Conservation (phyloP, 2,113 vertebrate genomes). For the Genyomyrus donnyi region DNA sequence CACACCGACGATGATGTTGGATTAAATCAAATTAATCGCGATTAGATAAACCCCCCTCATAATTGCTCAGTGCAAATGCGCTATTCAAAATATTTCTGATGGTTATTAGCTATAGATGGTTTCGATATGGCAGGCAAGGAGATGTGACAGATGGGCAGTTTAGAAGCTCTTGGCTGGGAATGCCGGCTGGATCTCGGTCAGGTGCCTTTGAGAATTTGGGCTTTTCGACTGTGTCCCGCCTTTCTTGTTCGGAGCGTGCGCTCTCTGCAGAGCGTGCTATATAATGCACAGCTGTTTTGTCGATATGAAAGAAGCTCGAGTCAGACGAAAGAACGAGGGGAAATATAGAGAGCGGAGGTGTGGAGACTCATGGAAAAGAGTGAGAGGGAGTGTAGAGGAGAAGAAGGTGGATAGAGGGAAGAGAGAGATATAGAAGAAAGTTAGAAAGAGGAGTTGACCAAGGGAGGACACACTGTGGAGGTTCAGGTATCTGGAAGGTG, state of each 20-base stretch:
- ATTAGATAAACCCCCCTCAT: neutral
- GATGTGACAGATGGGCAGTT: conserved; percentile 5
- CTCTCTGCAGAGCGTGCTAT: neutral
- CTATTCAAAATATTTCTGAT: conserved; percentile 12
- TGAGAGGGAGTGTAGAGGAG: neutral
- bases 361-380: conserved; percentile 8
- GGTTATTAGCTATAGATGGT: neutral
- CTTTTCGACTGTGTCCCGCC: neutral
- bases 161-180: neutral
- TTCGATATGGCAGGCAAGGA: neutral
- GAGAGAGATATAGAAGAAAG: neutral
- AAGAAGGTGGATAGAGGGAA: neutral
- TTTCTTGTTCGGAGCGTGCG: neutral
- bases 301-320: neutral
- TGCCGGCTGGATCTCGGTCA: neutral
- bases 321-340: neutral
- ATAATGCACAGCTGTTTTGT: neutral
- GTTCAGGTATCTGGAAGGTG: neutral
- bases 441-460: neutral
- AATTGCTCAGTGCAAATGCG: neutral
- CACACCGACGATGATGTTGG: neutral
- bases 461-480: neutral
- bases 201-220: neutral
- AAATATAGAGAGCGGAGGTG: neutral
- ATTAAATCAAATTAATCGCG: neutral